These are phyloP conservation scores for Miichthys miiuy DNA, from an alignment of 2,797 vertebrate species.

Conservation along the genomic window DNA sequence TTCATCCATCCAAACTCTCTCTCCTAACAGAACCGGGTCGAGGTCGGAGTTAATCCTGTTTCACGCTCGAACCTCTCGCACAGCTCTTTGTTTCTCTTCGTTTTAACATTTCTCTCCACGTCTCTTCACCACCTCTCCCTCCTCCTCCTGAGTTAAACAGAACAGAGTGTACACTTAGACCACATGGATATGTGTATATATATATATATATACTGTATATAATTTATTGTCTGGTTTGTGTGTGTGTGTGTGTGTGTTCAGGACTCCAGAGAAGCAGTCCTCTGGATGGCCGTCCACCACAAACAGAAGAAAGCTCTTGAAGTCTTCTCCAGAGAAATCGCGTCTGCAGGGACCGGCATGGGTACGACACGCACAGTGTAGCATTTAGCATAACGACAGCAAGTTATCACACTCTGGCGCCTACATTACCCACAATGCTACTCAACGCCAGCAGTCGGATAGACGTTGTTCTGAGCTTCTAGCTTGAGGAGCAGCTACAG, in stretches of 20 bases:
- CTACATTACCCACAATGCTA: no score
- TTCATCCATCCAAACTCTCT: slow-evolving; percentile 4
- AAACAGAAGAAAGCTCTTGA: slow-evolving; percentile 89
- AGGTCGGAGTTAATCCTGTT: slow-evolving; percentile 15
- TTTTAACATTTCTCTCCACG: no score
- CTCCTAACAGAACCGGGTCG: slow-evolving; percentile 5
- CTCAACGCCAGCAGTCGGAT: no score
- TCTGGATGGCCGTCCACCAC: slow-evolving; percentile 91
- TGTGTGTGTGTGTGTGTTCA: slow-evolving; percentile 51
- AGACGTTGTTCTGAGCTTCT: no score
- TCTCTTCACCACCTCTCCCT: neutral
- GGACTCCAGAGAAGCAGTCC: slow-evolving; percentile 86
- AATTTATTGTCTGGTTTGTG: neutral
- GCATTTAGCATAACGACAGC: no score
- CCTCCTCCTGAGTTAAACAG: neutral
- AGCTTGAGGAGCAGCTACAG: no score
- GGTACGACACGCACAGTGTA: slow-evolving; percentile 72
- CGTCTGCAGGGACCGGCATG: slow-evolving; percentile 91
- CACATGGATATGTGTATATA: no score
- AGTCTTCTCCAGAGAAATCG: slow-evolving; percentile 88
- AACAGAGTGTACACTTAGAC: no score
- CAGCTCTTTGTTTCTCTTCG: neutral
- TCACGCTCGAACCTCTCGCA: slow-evolving; percentile 1
- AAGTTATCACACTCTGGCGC: no score
- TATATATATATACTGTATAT: no score